phyloP scores from a whole-genome alignment of 2,888 invertebrate species.

The Temnothorax ravouxi region DNA sequence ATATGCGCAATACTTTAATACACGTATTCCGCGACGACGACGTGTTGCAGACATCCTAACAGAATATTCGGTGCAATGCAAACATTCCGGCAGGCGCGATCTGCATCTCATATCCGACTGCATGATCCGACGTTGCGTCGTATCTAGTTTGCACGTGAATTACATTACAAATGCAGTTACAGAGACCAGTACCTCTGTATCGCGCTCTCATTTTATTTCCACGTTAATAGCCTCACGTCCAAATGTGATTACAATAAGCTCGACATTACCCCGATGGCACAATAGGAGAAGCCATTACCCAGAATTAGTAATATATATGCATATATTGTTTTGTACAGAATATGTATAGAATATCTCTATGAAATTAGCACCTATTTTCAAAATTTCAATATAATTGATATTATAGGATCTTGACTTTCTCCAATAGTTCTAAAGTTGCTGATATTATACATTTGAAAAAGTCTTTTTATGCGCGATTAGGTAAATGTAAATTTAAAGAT shows the following conservation, averaged over 20 bases:
- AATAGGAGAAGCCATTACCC: constrained; percentile 17
- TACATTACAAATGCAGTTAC: constrained; percentile 61
- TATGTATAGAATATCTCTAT: background rate
- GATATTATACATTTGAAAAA: background rate
- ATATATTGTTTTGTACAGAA: background rate
- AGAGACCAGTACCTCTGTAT: constrained; percentile 31
- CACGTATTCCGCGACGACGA: constrained; percentile 38
- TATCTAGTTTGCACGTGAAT: constrained; percentile 62
- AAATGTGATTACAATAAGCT: constrained; percentile 37
- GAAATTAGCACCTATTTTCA: background rate
- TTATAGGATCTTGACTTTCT: background rate
- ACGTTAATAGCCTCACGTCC: constrained; percentile 34
- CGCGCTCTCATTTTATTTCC: constrained; percentile 41
- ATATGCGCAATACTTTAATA: constrained; percentile 49
- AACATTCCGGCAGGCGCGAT: constrained; percentile 58
- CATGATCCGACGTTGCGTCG: constrained; percentile 46
- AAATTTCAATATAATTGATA: constrained; percentile 5
- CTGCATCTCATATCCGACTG: constrained; percentile 61
- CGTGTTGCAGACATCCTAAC: constrained; percentile 44
- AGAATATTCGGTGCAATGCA: constrained; percentile 56
- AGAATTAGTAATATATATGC: constrained; percentile 17
- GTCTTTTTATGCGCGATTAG: too few species aligned
- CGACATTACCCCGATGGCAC: background rate
- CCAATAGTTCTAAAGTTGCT: background rate
- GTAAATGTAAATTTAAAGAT: background rate